Base-by-base conservation (phyloP, 2,113 vertebrate species). In the Scomber colias region DNA sequence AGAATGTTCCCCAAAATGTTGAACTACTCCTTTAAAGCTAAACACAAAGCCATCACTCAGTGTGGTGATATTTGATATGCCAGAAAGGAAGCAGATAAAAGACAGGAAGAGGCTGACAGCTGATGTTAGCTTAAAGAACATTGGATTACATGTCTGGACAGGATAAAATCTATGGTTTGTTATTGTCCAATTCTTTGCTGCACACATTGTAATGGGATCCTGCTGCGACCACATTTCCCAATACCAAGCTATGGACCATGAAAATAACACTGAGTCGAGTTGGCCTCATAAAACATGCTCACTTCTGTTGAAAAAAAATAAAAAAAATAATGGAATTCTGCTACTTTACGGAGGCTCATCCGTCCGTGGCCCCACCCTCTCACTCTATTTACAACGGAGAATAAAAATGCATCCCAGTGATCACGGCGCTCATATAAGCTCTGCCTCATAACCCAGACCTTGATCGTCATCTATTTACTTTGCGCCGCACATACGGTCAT, bases 401-500 rank as follows among this genome's bases (percentile, higher is more conserved):
- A 70, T 84, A 81, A 80, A 77, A 82, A 87, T 53, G 54, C 76
- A 87, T 81, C 60, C 63, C 54, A 54, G 57, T 83, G 81, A 87
- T 83, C 70, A 79, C 66, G 72, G 71, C 54, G 63, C 67, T 84
- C 68, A 68, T 75, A 87, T 85, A 83, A 88, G 71, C 70, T 68
- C 76, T 56, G 61, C 56, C 72, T 81, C 76, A 83, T 87, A 85
- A 89, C 77, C 60, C 50, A 17, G 59, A n/a, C 60, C 70, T 48
- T 57, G 71, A 81, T 50, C 19, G 56, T 21, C 45, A 77, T 73
- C 44, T 35, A 57, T 82, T 81, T 75, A 49, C 71, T 78, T 66
- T 67, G 54, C 66, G 59, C 55, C 40, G 4, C 65, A 54, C 46
- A 16, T 50, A 46, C 54, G 54, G 63, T n/a, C 13, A 57, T 27